A percentile compares a stretch with the other conserved stretches of the same genome.
Evolutionary conservation across 2,797 vertebrate species (phyloP).

Genomic region (Megaceryle alcyon): DNA sequence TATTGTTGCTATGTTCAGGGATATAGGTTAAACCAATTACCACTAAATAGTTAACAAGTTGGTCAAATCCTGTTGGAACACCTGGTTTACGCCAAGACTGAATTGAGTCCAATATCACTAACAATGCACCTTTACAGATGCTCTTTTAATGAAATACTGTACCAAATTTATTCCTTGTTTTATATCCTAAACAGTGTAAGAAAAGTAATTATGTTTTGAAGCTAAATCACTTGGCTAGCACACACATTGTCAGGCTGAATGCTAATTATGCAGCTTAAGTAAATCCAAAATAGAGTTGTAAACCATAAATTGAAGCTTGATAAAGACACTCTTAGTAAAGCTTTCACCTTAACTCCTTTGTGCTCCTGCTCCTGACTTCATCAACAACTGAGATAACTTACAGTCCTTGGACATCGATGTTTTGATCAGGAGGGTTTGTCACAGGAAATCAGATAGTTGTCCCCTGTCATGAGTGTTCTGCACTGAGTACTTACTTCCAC

Average conservation of each 20-base stretch:
- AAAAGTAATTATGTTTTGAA: slow-evolving; percentile 21
- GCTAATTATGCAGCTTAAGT: slow-evolving; percentile 2
- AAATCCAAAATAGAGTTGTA: background rate
- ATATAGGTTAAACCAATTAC: background rate
- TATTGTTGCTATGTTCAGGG: background rate
- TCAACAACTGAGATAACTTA: background rate
- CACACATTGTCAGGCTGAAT: background rate
- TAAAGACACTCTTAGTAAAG: background rate
- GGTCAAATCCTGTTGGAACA: background rate
- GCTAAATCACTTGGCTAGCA: slow-evolving; percentile 8
- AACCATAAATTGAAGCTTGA: background rate
- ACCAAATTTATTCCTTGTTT: background rate
- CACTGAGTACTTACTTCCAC: background rate
- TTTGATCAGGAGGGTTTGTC: background rate
- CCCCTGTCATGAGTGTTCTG: background rate
- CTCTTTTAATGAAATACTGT: background rate
- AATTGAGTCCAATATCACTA: background rate
- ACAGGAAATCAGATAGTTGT: background rate
- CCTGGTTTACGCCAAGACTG: background rate
- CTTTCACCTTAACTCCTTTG: background rate
- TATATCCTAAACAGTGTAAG: background rate
- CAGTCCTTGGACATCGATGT: background rate
- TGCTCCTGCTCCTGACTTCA: background rate
- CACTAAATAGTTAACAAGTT: background rate
- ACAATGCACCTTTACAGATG: background rate